Evolutionary conservation across 2,888 invertebrate genomes (phyloP), one percentile per base, ranked within the genome.

Genomic region (Limnephilus lunatus): DNA sequence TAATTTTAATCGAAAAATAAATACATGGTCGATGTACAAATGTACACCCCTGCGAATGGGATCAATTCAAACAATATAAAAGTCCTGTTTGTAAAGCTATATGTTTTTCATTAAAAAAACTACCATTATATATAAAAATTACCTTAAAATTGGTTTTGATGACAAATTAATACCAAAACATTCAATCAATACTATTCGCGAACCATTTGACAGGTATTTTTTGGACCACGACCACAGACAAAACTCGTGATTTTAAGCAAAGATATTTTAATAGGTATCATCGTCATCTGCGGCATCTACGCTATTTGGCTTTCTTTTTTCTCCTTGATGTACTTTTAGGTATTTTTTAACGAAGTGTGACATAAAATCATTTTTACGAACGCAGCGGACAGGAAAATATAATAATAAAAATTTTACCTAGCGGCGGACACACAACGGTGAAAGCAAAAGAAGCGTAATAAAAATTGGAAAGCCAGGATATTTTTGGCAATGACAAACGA

Each of bases 161-260:
- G 82, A 82, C 31, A 82, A 90, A 82, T 90, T 82, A 90, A 90
- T 82, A 90, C 90, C 90, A 90, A 90, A 90, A 90, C 90, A 90
- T 82, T 90, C 81, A 90, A 90, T 90, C 90, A 82, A 90, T 90
- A 90, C 81, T 82, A 81, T 81, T 82, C 82, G 82, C 15, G 48
- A 82, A 48, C 44, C 31, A 82, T 90, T 44, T 90, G 90, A 90
- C 90, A 90, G 90, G 30, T 90, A 90, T n/a, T 48, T 89, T 48
- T 48, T 48, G 48, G 14, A 48, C 48, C 48, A 48, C 25, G 48
- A 82, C 31, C 81, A 90, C 82, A 81, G 90, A 90, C 90, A 44
- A 90, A 88, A 19, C 68, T 88, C 88, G 88, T 88, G 88, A 88
- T 88, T 85, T 85, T 81, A 30, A 25, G 81, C n/a, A 14, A 14